phyloP scores from a whole-genome alignment of 2,888 invertebrate genomes.

The Mythimna lalbum region DNA sequence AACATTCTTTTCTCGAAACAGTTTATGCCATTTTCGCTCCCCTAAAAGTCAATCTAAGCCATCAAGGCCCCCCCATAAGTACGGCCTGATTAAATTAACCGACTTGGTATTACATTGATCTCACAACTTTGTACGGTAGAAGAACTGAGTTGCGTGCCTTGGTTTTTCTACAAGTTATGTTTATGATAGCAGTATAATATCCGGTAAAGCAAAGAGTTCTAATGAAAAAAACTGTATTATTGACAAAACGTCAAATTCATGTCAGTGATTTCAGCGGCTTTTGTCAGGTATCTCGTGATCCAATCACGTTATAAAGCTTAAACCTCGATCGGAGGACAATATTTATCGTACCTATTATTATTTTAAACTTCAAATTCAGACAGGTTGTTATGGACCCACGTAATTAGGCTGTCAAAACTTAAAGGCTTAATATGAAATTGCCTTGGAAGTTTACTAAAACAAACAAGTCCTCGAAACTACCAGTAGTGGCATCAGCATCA shows the following conservation, averaged over 20 bases:
- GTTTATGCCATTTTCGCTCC: no score
- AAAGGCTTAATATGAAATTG: not conserved
- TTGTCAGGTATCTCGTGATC: not conserved
- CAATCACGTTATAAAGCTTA: not conserved
- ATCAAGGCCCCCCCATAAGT: no score
- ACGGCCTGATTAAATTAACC: no score
- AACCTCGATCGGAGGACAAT: not conserved
- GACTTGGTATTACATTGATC: no score
- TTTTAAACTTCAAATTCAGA: not conserved
- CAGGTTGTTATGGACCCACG: not conserved
- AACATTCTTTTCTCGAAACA: no score
- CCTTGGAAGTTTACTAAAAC: constrained; percentile 5
- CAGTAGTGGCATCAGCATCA: constrained; percentile 14
- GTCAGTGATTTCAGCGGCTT: not conserved
- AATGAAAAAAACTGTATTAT: not conserved
- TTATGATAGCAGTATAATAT: no score
- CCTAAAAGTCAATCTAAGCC: no score
- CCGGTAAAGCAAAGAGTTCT: not conserved
- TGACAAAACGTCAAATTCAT: not conserved
- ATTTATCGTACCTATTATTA: not conserved
- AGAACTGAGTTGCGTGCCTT: no score
- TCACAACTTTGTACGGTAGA: no score
- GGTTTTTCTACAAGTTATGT: no score
- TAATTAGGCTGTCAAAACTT: constrained; percentile 16
- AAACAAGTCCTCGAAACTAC: constrained; percentile 4